A percentile compares a stretch with the other conserved stretches of the same genome.
phyloP scores from a whole-genome alignment of 2,113 vertebrate species.

The Prolemur simus region DNA sequence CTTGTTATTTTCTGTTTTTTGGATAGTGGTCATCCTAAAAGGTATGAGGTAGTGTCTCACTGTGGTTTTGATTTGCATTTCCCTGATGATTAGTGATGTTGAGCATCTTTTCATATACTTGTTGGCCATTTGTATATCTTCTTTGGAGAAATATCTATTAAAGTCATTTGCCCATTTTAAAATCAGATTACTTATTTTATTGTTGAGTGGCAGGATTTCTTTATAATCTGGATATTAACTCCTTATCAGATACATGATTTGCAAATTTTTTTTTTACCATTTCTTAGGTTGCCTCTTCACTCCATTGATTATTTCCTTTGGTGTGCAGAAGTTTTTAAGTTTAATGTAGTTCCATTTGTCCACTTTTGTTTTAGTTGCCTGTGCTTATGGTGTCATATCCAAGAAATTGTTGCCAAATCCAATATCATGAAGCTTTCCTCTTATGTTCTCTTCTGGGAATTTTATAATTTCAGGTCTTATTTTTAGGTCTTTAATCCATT shows the following conservation, averaged over 20 bases:
- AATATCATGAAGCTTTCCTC: background rate
- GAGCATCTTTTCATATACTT: background rate
- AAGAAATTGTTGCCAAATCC: background rate
- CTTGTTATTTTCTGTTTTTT: background rate
- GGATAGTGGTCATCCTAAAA: background rate
- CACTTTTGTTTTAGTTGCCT: background rate
- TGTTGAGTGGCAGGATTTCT: background rate
- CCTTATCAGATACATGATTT: background rate
- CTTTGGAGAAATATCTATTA: constrained; percentile 6
- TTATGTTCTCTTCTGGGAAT: background rate
- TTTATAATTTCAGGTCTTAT: background rate
- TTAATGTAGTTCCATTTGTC: background rate
- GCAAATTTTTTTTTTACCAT: background rate
- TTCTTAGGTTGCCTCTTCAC: background rate
- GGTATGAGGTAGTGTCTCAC: background rate
- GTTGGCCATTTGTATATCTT: background rate
- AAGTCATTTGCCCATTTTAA: background rate
- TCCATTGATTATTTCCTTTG: background rate
- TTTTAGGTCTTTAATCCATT: background rate
- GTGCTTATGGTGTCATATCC: background rate
- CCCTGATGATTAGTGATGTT: background rate
- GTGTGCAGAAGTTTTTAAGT: background rate
- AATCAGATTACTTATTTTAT: background rate
- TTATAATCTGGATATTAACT: background rate
- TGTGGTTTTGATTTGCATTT: background rate